Evolutionary conservation across 2,113 vertebrate species (phyloP).

Genomic region (Camelus dromedarius): DNA sequence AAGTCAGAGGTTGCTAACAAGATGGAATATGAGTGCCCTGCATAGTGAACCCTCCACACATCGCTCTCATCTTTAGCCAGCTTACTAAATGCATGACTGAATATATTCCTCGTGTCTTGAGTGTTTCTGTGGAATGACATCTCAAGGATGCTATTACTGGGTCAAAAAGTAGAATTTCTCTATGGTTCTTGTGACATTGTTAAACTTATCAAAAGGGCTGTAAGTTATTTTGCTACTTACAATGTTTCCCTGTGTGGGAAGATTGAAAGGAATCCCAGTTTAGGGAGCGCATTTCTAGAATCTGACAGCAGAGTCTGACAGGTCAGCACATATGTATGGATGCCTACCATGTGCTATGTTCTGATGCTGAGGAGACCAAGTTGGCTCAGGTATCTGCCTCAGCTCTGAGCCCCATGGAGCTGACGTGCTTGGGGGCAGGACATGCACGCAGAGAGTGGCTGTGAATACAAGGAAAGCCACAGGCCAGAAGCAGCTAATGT

Average conservation of each 20-base stretch:
- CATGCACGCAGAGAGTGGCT: neutral
- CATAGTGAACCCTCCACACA: neutral
- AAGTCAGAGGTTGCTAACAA: neutral
- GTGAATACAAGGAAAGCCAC: neutral
- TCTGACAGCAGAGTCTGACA: neutral
- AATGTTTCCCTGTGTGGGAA: neutral
- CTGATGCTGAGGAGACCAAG: neutral
- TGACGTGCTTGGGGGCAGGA: neutral
- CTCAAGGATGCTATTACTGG: neutral
- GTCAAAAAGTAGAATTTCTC: constrained; percentile 2
- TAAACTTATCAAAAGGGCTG: neutral
- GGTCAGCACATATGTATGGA: neutral
- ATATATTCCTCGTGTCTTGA: neutral
- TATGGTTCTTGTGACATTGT: neutral
- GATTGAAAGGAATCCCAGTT: neutral
- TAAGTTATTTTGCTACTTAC: neutral
- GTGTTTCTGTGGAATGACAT: neutral
- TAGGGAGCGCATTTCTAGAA: neutral
- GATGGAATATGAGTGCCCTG: neutral
- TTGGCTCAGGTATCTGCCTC: neutral
- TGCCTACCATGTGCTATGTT: neutral
- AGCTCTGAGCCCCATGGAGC: neutral
- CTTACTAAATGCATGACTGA: neutral
- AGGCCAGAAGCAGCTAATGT: neutral
- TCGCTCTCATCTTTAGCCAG: neutral